Percentiles rank a stretch among this genome's conserved stretches.
phyloP scores from a whole-genome alignment of 2,888 invertebrate genomes.

The Tetragonula carbonaria region DNA sequence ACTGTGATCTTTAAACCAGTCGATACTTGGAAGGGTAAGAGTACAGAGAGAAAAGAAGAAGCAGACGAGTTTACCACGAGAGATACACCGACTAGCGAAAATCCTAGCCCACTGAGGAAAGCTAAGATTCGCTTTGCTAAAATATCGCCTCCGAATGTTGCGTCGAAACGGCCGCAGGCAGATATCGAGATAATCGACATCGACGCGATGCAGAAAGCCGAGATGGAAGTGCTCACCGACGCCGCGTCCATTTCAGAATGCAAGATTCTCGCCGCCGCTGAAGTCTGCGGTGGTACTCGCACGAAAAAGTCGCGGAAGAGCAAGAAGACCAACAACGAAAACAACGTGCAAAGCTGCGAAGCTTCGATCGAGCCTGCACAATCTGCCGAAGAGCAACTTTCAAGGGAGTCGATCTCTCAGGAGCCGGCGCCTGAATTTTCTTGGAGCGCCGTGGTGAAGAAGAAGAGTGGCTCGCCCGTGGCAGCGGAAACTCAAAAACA shows the following conservation, averaged over 20 bases:
- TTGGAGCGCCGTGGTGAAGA: constrained; percentile 75
- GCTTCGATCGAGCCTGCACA: constrained; percentile 14
- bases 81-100: constrained; percentile 26
- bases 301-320: constrained; percentile 71
- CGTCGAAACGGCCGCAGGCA: constrained; percentile 46
- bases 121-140: constrained; percentile 36
- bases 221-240: constrained; percentile 65
- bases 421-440: constrained; percentile 26
- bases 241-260: constrained; percentile 68
- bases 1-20: constrained; percentile 72
- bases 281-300: constrained; percentile 52
- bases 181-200: constrained; percentile 79
- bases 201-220: constrained; percentile 77
- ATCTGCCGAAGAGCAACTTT: constrained; percentile 17
- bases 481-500: constrained; percentile 42
- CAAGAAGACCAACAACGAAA: constrained; percentile 63
- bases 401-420: constrained; percentile 11
- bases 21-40: constrained; percentile 68
- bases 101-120: constrained; percentile 48
- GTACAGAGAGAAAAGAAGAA: constrained; percentile 63
- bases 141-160: constrained; percentile 19
- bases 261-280: constrained; percentile 71
- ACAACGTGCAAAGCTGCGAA: constrained; percentile 24
- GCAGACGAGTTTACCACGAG: constrained; percentile 61
- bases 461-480: constrained; percentile 41